Evolutionary conservation across 2,888 invertebrate genomes (phyloP).

Genomic region (Mimumesa dahlbomi): DNA sequence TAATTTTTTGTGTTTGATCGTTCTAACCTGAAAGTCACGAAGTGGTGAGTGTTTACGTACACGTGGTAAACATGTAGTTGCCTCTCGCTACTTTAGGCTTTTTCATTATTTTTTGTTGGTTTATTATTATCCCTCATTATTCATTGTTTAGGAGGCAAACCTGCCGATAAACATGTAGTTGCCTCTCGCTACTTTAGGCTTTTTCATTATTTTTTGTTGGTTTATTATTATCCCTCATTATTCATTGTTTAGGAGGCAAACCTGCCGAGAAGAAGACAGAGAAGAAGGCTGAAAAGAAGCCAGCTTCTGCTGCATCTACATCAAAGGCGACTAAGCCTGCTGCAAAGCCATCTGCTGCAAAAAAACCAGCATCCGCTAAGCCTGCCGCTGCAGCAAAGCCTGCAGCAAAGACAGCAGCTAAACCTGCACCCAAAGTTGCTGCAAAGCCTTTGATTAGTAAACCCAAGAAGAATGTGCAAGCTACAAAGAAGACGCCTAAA

Average conservation of each 20-base stretch:
- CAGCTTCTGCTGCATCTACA: slow-evolving; percentile 78
- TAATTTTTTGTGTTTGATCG: neutral
- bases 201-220: too few species aligned
- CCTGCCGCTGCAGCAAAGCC: slow-evolving; percentile 78
- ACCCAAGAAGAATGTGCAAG: slow-evolving; percentile 82
- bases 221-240: too few species aligned
- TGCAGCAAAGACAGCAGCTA: slow-evolving; percentile 70
- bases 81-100: too few species aligned
- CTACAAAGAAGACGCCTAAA: slow-evolving; percentile 77
- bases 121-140: too few species aligned
- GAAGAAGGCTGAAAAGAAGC: slow-evolving; percentile 84
- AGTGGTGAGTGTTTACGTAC: neutral
- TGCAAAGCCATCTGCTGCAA: slow-evolving; percentile 80
- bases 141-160: slow-evolving; percentile 74
- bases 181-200: too few species aligned
- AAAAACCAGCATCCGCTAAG: slow-evolving; percentile 75
- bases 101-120: too few species aligned
- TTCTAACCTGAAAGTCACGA: slow-evolving; percentile 31
- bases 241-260: slow-evolving; percentile 75
- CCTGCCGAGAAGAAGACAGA: slow-evolving; percentile 74
- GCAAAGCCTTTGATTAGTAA: slow-evolving; percentile 76
- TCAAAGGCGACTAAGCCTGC: slow-evolving; percentile 78
- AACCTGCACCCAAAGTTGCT: slow-evolving; percentile 72
- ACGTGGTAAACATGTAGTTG: too few species aligned
- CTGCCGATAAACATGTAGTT: too few species aligned